phyloP scores from a whole-genome alignment of 2,888 invertebrate species.

The Philhelius pedissequus region DNA sequence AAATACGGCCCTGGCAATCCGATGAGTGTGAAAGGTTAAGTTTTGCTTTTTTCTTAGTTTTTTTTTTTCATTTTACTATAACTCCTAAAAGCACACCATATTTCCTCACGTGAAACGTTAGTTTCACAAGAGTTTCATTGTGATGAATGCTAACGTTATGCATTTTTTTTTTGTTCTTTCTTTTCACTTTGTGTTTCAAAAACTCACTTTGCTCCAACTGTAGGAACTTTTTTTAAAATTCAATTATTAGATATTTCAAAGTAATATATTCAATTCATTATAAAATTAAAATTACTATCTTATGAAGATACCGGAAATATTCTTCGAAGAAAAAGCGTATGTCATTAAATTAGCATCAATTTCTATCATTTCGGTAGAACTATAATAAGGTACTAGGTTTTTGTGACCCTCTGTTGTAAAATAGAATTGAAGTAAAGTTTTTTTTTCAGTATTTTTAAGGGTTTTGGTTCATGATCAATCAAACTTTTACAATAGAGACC shows the following conservation, averaged over 20 bases:
- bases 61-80: not conserved
- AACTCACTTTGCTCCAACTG: not conserved
- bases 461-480: slow-evolving; percentile 55
- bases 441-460: not conserved
- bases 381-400: not conserved
- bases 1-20: not conserved
- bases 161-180: not conserved
- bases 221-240: slow-evolving; percentile 35
- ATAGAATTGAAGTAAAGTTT: slow-evolving; percentile 16
- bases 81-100: not conserved
- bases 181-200: not conserved
- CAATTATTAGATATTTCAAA: slow-evolving; percentile 32
- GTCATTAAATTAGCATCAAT: slow-evolving; percentile 31
- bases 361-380: not conserved
- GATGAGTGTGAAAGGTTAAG: not conserved
- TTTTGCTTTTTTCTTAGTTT: not conserved
- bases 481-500: slow-evolving; percentile 50
- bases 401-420: not conserved
- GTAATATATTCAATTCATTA: slow-evolving; percentile 22
- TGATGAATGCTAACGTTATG: slow-evolving; percentile 15
- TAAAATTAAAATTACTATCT: not conserved
- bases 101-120: slow-evolving; percentile 6
- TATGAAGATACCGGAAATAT: not conserved
- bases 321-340: not conserved
- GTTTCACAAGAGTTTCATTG: slow-evolving; percentile 24